phyloP scores from a whole-genome alignment of 2,797 vertebrate genomes.

The Sardinella longiceps region DNA sequence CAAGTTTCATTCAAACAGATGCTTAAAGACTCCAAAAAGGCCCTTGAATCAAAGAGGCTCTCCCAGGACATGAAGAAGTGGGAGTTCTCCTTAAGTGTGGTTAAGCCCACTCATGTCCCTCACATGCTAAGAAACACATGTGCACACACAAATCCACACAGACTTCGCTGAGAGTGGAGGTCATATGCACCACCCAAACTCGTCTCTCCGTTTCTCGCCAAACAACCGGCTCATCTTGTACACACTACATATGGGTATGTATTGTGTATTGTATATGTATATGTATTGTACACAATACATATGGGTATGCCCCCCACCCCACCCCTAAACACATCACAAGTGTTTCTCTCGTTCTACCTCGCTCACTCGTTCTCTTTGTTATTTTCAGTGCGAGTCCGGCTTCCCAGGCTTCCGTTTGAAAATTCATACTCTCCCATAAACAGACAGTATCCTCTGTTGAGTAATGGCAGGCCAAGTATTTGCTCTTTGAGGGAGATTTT shows the following conservation, averaged over 20 bases:
- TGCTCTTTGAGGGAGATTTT: conserved; percentile 41
- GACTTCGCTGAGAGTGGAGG: neutral
- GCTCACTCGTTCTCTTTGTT: neutral
- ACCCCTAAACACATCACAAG: neutral
- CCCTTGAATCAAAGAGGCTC: neutral
- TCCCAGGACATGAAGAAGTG: neutral
- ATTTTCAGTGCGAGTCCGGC: neutral
- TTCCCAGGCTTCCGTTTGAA: neutral
- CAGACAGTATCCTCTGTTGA: neutral
- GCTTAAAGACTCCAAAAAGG: neutral
- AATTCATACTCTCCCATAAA: neutral
- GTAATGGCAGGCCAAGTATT: neutral
- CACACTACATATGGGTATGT: neutral
- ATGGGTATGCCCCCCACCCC: neutral
- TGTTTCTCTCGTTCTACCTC: neutral
- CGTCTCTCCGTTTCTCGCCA: neutral
- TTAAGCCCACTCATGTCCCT: neutral
- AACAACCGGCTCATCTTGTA: neutral
- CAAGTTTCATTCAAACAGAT: neutral
- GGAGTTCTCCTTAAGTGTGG: conserved; percentile 9
- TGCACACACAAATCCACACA: neutral
- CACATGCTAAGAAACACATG: neutral
- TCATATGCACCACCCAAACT: neutral
- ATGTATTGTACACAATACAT: no score
- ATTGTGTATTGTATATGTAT: no score